A percentile compares a stretch with the other conserved stretches of the same genome.
Evolutionary conservation across 37 sponge, comb jelly and placozoan genomes (phyloP).

Genomic region (Cliona cf. orientalis): DNA sequence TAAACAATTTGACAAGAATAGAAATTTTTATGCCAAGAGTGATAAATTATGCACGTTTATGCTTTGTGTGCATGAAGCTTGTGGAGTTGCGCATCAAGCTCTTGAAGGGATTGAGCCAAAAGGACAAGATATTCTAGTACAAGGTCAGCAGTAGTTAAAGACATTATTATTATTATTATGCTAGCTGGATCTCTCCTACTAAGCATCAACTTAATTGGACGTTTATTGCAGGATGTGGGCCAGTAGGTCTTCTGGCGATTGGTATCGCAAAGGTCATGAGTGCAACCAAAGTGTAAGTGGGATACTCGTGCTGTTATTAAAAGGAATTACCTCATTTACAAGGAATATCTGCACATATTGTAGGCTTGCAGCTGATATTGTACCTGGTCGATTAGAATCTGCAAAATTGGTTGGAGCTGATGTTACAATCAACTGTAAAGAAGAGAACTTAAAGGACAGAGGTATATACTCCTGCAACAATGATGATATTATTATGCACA

Average conservation of each 20-base stretch:
- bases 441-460: slow-evolving; percentile 64
- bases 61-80: slow-evolving; percentile 48
- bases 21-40: too few relatives aligned
- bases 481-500: too few relatives aligned
- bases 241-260: slow-evolving; percentile 84
- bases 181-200: too few relatives aligned
- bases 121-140: slow-evolving; percentile 75
- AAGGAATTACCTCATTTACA: not conserved
- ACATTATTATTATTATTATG: too few relatives aligned
- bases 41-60: too few relatives aligned
- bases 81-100: slow-evolving; percentile 96
- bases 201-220: too few relatives aligned
- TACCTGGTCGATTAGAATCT: slow-evolving; percentile 59
- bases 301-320: not conserved
- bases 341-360: not conserved
- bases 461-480: too few relatives aligned
- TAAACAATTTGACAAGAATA: too few relatives aligned
- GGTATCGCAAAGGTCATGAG: slow-evolving; percentile 87
- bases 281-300: slow-evolving; percentile 82
- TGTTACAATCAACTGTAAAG: slow-evolving; percentile 68
- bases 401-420: slow-evolving; percentile 87
- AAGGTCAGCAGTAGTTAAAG: slow-evolving; percentile 36
- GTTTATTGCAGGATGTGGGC: slow-evolving; percentile 82
- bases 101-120: slow-evolving; percentile 74
- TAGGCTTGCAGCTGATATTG: slow-evolving; percentile 79